phyloP scores from a whole-genome alignment of 2,888 invertebrate species.

The Gastracanthus pulcherrimus region DNA sequence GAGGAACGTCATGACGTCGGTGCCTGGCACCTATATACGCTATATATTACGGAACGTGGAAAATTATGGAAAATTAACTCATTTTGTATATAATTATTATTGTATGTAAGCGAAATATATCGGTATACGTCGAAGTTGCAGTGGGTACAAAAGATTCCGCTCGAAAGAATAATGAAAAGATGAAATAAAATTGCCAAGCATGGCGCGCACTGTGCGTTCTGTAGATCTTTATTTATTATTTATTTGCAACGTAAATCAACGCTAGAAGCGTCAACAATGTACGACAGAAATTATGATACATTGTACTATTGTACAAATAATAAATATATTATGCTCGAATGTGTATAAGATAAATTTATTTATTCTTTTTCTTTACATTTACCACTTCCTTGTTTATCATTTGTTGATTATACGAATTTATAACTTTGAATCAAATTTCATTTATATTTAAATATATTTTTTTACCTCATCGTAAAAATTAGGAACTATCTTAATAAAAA shows the following conservation, averaged over 20 bases:
- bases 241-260: slow-evolving; percentile 70
- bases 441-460: background rate
- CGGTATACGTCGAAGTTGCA: slow-evolving; percentile 25
- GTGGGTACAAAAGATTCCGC: background rate
- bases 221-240: slow-evolving; percentile 71
- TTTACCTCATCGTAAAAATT: background rate
- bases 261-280: slow-evolving; percentile 68
- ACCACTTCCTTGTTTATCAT: background rate
- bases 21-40: slow-evolving; percentile 62
- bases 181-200: slow-evolving; percentile 33
- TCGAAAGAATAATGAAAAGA: slow-evolving; percentile 8
- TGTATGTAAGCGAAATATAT: slow-evolving; percentile 40
- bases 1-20: slow-evolving; percentile 56
- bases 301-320: slow-evolving; percentile 57
- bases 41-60: background rate
- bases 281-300: slow-evolving; percentile 51
- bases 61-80: slow-evolving; percentile 26
- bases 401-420: no score
- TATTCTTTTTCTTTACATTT: background rate
- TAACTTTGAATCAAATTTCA: background rate
- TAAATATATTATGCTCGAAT: slow-evolving; percentile 54
- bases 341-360: background rate
- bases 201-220: slow-evolving; percentile 27
- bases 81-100: slow-evolving; percentile 57
- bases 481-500: background rate